These are phyloP conservation scores for Climacteris rufus DNA, from an alignment of 2,113 vertebrate genomes.

Conservation along the genomic window DNA sequence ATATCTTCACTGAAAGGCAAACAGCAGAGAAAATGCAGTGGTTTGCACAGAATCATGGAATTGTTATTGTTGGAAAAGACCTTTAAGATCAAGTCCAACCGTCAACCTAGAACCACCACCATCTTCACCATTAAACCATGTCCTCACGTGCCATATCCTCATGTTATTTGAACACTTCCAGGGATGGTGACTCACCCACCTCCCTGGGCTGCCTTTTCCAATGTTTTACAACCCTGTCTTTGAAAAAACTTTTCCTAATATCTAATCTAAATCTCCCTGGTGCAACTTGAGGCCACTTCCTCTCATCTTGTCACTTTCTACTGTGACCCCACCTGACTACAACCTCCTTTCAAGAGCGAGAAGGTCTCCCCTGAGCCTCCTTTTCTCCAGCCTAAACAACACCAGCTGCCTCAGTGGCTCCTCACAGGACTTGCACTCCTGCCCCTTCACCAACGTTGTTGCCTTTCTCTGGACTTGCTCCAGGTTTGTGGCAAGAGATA, in stretches of 20 bases:
- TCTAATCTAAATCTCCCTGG: not conserved
- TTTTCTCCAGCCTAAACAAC: not conserved
- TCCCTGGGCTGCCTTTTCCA: not conserved
- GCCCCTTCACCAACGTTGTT: not conserved
- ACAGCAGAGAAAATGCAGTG: not conserved
- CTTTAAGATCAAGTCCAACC: not conserved
- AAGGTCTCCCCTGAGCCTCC: not conserved
- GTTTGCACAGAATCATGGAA: not conserved
- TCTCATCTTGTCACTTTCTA: not conserved
- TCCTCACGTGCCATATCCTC: not conserved
- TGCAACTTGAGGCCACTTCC: not conserved
- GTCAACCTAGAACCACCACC: not conserved
- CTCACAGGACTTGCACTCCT: not conserved
- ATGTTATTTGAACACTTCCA: not conserved
- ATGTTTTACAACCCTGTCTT: not conserved
- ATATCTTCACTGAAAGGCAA: not conserved
- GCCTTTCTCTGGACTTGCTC: not conserved
- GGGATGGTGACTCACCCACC: not conserved
- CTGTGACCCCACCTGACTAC: not conserved
- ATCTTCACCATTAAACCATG: not conserved
- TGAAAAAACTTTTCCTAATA: not conserved
- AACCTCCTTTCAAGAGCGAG: not conserved
- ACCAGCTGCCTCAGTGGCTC: not conserved
- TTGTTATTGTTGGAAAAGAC: not conserved
- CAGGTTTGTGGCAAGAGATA: not conserved